Percentiles rank a stretch among this genome's conserved stretches.
Evolutionary conservation across 2,113 vertebrate species (phyloP).

Genomic region (Caranx ignobilis): DNA sequence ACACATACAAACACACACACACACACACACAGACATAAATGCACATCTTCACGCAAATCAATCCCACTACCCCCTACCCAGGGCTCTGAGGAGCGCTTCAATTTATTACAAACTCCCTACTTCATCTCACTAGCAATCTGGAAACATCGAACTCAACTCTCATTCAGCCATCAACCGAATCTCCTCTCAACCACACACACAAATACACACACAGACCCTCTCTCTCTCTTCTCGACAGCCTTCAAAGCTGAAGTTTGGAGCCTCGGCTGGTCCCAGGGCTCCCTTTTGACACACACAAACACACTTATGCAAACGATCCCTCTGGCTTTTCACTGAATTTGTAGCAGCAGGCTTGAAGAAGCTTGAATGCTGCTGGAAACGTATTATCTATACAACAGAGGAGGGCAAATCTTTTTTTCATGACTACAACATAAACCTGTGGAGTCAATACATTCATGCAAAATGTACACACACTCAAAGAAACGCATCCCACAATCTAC

Average conservation of each 20-base stretch:
- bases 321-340: slow-evolving; percentile 54
- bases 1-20: slow-evolving; percentile 7
- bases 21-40: slow-evolving; percentile 3
- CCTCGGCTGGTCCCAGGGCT: slow-evolving; percentile 62
- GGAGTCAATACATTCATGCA: slow-evolving; percentile 8
- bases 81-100: slow-evolving; percentile 58
- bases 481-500: background rate
- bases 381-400: slow-evolving; percentile 28
- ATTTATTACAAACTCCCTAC: slow-evolving; percentile 61
- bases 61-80: slow-evolving; percentile 44
- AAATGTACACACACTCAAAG: background rate
- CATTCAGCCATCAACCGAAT: slow-evolving; percentile 44
- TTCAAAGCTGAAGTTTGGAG: slow-evolving; percentile 64
- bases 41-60: slow-evolving; percentile 53
- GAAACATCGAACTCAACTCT: slow-evolving; percentile 60
- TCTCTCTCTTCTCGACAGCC: slow-evolving; percentile 32
- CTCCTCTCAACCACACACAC: slow-evolving; percentile 11
- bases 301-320: slow-evolving; percentile 64
- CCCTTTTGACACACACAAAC: slow-evolving; percentile 63
- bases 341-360: slow-evolving; percentile 41
- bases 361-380: slow-evolving; percentile 52
- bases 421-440: slow-evolving; percentile 21
- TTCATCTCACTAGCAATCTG: slow-evolving; percentile 67
- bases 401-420: slow-evolving; percentile 13
- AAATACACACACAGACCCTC: slow-evolving; percentile 8